Percentiles rank a stretch among this genome's conserved stretches.
phyloP scores from a whole-genome alignment of 2,113 vertebrate genomes.

The Nanorana parkeri region DNA sequence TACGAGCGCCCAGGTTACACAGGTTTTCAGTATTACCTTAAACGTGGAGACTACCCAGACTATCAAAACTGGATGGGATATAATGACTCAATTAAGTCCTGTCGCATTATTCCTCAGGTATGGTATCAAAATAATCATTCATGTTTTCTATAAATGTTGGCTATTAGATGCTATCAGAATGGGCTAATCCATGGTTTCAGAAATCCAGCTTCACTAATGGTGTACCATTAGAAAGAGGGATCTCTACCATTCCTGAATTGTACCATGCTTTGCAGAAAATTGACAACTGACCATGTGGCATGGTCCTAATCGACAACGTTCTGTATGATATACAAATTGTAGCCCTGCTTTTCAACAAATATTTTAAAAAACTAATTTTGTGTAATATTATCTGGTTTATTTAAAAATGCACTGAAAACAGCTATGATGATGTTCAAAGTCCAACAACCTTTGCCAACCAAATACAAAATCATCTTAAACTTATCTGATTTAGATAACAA shows the following conservation, averaged over 20 bases:
- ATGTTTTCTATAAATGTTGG: not conserved
- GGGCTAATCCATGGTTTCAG: not conserved
- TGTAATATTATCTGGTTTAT: no score
- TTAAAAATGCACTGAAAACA: no score
- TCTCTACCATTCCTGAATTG: not conserved
- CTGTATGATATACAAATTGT: no score
- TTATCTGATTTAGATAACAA: no score
- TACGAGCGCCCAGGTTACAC: constrained; percentile 88
- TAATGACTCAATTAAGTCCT: constrained; percentile 88
- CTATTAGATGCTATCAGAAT: not conserved
- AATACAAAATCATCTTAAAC: no score
- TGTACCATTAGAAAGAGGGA: not conserved
- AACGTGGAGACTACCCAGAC: constrained; percentile 85
- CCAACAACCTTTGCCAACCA: no score
- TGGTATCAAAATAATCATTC: constrained; percentile 42
- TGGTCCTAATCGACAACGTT: no score
- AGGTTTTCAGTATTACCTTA: constrained; percentile 88
- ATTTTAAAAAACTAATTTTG: no score
- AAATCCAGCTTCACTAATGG: not conserved
- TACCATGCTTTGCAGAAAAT: no score
- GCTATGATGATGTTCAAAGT: no score
- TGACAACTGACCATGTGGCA: no score
- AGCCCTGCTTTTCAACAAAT: no score
- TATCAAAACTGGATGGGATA: constrained; percentile 90
- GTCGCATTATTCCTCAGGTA: constrained; percentile 80